Evolutionary conservation across 2,888 invertebrate species (phyloP).

Genomic region (Ophraella communa): DNA sequence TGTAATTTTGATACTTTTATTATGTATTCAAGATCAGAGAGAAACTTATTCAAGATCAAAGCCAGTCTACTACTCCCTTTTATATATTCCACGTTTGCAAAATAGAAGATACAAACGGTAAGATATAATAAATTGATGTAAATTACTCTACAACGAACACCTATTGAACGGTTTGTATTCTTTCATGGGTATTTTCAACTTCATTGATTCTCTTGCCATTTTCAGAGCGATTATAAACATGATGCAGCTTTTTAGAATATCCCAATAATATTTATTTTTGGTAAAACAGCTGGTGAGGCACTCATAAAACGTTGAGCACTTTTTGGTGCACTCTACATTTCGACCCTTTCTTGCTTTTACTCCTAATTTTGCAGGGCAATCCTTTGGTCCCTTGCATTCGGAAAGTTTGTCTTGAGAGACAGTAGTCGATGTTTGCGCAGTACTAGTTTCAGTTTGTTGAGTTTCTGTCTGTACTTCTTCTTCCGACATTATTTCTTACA

Average conservation of each 20-base stretch:
- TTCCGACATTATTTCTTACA: background rate
- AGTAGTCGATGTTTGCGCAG: background rate
- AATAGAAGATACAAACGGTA: too few relatives aligned
- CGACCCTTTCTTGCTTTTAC: too few relatives aligned
- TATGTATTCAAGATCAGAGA: too few relatives aligned
- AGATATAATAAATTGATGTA: too few relatives aligned
- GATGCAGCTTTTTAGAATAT: constrained; percentile 40
- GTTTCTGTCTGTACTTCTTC: background rate
- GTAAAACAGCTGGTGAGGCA: background rate
- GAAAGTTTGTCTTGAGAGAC: background rate
- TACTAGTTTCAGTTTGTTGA: background rate
- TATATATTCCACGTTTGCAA: too few relatives aligned
- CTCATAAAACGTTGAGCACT: background rate
- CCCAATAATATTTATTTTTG: constrained; percentile 35
- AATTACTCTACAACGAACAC: constrained; percentile 14
- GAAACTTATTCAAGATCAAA: too few relatives aligned
- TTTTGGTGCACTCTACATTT: background rate
- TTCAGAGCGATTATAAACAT: constrained; percentile 44
- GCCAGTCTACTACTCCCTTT: too few relatives aligned
- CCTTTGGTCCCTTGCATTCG: background rate
- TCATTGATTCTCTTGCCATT: constrained; percentile 43
- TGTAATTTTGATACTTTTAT: too few relatives aligned
- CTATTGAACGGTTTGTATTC: constrained; percentile 44
- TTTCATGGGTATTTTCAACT: constrained; percentile 43
- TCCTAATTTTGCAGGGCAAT: background rate